phyloP scores from a whole-genome alignment of 2,797 vertebrate species.

The Hippopotamyrus pictus region DNA sequence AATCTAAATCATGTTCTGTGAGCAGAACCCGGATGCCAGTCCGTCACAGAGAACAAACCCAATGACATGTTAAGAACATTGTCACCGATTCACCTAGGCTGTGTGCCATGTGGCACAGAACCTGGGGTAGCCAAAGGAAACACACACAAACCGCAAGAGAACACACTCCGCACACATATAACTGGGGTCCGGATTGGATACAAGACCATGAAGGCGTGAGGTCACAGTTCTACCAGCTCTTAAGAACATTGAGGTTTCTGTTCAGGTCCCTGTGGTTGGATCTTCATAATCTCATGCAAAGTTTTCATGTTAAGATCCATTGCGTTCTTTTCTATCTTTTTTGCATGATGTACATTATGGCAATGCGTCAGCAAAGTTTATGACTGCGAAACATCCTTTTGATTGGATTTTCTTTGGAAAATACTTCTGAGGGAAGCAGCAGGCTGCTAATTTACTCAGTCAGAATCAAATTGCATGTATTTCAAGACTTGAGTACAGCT shows the following conservation, averaged over 20 bases:
- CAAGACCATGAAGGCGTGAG: not conserved
- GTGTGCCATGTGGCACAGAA: not conserved
- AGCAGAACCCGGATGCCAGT: not conserved
- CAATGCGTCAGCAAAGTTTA: not conserved
- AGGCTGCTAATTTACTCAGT: not conserved
- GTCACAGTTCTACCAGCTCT: not conserved
- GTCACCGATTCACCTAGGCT: not conserved
- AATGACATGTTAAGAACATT: not conserved
- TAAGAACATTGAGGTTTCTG: not conserved
- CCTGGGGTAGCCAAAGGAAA: not conserved
- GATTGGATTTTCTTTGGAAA: conserved; percentile 17
- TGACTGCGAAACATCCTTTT: not conserved
- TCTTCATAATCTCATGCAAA: not conserved
- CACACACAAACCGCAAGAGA: not conserved
- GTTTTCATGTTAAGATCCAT: not conserved
- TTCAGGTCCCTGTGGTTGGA: not conserved
- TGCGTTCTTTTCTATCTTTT: not conserved
- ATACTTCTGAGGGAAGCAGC: not conserved
- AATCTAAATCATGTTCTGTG: not conserved
- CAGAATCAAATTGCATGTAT: not conserved
- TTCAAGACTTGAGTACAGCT: not conserved
- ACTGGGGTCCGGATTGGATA: not conserved
- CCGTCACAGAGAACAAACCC: not conserved
- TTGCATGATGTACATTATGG: not conserved
- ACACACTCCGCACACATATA: not conserved